A percentile compares a stretch with the other conserved stretches of the same genome.
These are phyloP conservation scores for Eretmocerus hayati DNA, from an alignment of 2,888 invertebrate species.

Conservation along the genomic window DNA sequence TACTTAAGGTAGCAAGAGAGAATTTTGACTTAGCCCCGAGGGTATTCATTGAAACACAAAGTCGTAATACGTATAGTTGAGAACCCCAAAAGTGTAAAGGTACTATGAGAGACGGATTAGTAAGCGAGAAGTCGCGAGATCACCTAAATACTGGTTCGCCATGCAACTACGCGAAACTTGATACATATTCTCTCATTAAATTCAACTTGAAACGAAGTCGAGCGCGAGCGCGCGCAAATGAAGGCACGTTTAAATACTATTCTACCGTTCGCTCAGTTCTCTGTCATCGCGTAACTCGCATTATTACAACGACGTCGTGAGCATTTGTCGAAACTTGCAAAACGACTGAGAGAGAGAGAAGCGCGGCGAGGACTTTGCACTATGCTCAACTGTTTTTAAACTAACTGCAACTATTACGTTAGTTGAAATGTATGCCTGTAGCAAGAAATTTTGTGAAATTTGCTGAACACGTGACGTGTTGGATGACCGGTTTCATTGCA, in stretches of 20 bases:
- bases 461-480: too few species aligned
- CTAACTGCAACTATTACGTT: too few species aligned
- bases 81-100: too few species aligned
- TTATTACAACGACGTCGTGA: slow-evolving; percentile 14
- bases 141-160: neutral
- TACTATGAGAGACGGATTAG: neutral
- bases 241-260: slow-evolving; percentile 1
- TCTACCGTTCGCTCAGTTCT: too few species aligned
- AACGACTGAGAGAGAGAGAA: neutral
- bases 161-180: slow-evolving; percentile 16
- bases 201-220: slow-evolving; percentile 3
- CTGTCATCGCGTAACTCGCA: too few species aligned
- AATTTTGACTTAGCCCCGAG: slow-evolving; percentile 8
- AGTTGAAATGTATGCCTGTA: too few species aligned
- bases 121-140: slow-evolving; percentile 1
- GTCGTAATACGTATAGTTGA: too few species aligned
- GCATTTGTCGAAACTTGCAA: slow-evolving; percentile 17
- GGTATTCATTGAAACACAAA: too few species aligned
- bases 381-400: slow-evolving; percentile 8
- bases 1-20: slow-evolving; percentile 16
- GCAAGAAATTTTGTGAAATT: too few species aligned
- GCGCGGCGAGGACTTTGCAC: neutral
- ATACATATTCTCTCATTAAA: slow-evolving; percentile 21
- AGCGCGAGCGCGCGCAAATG: neutral
- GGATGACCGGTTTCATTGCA: too few species aligned